A percentile compares a stretch with the other conserved stretches of the same genome.
phyloP scores from a whole-genome alignment of 1,140 invertebrate species.

The Scaptomyza montana region DNA sequence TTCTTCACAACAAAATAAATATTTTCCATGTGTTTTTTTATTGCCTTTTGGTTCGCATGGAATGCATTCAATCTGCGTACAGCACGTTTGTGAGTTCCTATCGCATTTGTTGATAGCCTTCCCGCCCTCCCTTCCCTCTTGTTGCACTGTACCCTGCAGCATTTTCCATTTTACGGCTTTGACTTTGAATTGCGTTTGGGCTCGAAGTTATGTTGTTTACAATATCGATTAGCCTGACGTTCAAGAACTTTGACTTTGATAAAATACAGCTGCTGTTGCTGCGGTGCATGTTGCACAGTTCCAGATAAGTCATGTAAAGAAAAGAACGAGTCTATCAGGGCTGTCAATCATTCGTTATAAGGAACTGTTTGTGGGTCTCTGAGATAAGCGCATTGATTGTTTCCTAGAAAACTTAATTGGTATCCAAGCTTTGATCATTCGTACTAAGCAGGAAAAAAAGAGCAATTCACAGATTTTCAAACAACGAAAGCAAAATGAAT shows the following conservation, averaged over 20 bases:
- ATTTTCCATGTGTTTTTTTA: slow-evolving; percentile 16
- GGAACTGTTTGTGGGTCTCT: slow-evolving; percentile 26
- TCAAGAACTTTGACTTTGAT: slow-evolving; percentile 49
- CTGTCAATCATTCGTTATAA: slow-evolving; percentile 19
- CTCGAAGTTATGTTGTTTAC: slow-evolving; percentile 42
- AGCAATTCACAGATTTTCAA: neutral
- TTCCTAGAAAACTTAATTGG: slow-evolving; percentile 22
- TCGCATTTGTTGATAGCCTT: slow-evolving; percentile 29
- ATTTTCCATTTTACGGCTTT: slow-evolving; percentile 32
- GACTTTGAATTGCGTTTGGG: slow-evolving; percentile 42
- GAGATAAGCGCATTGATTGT: slow-evolving; percentile 29
- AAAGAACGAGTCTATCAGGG: slow-evolving; percentile 6
- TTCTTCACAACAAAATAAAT: neutral
- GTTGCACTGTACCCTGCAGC: too few species aligned
- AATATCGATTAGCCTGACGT: slow-evolving; percentile 40
- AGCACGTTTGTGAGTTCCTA: slow-evolving; percentile 30
- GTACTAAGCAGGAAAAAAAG: too few species aligned
- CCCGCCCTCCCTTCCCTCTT: too few species aligned
- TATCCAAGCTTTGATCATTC: slow-evolving; percentile 23
- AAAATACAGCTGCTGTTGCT: slow-evolving; percentile 25
- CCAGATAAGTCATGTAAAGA: slow-evolving; percentile 40
- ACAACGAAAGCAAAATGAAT: neutral
- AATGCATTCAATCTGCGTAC: slow-evolving; percentile 33
- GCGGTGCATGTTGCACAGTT: slow-evolving; percentile 19
- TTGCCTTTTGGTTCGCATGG: slow-evolving; percentile 31